phyloP scores from a whole-genome alignment of 1,140 invertebrate genomes.

The Adoxophyes honmai region DNA sequence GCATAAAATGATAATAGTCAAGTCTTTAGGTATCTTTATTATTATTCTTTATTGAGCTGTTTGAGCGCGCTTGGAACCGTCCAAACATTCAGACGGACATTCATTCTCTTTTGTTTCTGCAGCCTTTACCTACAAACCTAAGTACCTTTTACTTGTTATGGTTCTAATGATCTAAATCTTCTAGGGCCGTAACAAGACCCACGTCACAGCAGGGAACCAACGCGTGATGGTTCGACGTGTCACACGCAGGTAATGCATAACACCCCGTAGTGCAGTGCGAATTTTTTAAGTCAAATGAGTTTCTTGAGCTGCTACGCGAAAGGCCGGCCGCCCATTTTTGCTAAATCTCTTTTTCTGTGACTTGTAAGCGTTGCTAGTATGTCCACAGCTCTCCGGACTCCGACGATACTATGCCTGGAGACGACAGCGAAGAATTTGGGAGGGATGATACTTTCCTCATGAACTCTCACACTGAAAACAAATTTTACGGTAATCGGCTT shows the following conservation, averaged over 20 bases:
- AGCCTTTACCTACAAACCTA: too few relatives aligned
- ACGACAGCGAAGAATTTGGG: slow-evolving; percentile 86
- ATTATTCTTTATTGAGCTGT: too few relatives aligned
- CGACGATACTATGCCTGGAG: slow-evolving; percentile 88
- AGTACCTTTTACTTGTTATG: too few relatives aligned
- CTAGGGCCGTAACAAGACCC: slow-evolving; percentile 33
- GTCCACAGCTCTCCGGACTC: slow-evolving; percentile 87
- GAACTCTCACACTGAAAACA: slow-evolving; percentile 89
- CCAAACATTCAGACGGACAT: too few relatives aligned
- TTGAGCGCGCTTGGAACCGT: too few relatives aligned
- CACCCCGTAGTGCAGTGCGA: slow-evolving; percentile 5
- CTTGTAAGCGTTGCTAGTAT: slow-evolving; percentile 37
- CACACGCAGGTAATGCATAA: slow-evolving; percentile 80
- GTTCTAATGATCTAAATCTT: too few relatives aligned
- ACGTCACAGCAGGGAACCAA: slow-evolving; percentile 57
- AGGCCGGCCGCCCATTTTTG: slow-evolving; percentile 41
- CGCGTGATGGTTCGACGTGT: slow-evolving; percentile 83
- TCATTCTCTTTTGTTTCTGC: too few relatives aligned
- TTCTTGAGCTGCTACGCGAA: slow-evolving; percentile 36
- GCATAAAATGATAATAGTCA: too few relatives aligned
- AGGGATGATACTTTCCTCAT: slow-evolving; percentile 91
- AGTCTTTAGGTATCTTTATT: too few relatives aligned
- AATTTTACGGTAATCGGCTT: slow-evolving; percentile 85
- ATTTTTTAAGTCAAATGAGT: slow-evolving; percentile 19
- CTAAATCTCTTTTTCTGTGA: slow-evolving; percentile 1